Evolutionary conservation across 1,140 invertebrate genomes (phyloP).

Genomic region (Bombus waltoni): DNA sequence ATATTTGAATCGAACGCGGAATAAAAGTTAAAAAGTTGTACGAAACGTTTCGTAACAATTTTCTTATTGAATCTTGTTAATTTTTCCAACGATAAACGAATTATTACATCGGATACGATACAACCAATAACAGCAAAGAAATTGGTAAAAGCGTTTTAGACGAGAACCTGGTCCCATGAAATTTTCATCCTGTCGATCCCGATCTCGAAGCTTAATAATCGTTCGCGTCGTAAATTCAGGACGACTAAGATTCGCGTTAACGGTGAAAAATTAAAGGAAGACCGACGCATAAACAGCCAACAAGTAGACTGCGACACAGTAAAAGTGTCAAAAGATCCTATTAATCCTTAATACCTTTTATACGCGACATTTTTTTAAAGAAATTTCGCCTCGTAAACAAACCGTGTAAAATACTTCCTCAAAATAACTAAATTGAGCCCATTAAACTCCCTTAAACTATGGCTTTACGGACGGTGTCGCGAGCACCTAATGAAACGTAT

Average conservation of each 20-base stretch:
- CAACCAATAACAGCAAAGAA: neutral
- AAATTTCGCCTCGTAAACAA: slow-evolving; percentile 28
- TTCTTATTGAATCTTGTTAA: neutral
- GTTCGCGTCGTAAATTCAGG: neutral
- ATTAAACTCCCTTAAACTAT: slow-evolving; percentile 38
- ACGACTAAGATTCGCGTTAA: slow-evolving; percentile 3
- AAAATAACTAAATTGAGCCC: slow-evolving; percentile 39
- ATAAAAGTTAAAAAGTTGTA: neutral
- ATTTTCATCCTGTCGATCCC: neutral
- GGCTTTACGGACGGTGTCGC: slow-evolving; percentile 6
- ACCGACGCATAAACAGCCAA: slow-evolving; percentile 10
- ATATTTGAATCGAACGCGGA: neutral
- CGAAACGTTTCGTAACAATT: neutral
- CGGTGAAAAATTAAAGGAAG: slow-evolving; percentile 11
- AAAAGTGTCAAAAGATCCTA: slow-evolving; percentile 31
- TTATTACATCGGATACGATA: too few relatives aligned
- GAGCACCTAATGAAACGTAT: slow-evolving; percentile 24
- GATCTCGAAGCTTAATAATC: neutral
- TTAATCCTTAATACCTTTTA: slow-evolving; percentile 31
- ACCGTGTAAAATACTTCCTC: neutral
- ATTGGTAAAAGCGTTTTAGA: neutral
- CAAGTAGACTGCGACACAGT: neutral
- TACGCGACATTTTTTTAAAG: slow-evolving; percentile 38
- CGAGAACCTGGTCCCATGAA: neutral
- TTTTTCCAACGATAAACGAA: neutral